A percentile compares a stretch with the other conserved stretches of the same genome.
These are phyloP conservation scores for Planococcus citri DNA, from an alignment of 1,140 invertebrate species.

Conservation along the genomic window DNA sequence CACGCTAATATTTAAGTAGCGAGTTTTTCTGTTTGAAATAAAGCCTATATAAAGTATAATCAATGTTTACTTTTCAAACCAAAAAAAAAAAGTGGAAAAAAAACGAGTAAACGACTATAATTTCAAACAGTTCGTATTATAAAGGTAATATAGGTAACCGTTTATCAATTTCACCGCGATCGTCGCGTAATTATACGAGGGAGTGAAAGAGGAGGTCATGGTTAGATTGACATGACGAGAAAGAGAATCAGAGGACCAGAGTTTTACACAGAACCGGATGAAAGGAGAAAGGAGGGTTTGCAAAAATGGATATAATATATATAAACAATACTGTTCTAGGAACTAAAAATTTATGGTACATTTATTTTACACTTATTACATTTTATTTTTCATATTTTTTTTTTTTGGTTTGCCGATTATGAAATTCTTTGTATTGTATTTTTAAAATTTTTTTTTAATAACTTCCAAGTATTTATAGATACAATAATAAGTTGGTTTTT, in stretches of 20 bases:
- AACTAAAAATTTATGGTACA: slow-evolving; percentile 13
- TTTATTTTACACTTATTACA: background rate
- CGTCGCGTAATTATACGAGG: background rate
- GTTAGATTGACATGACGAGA: background rate
- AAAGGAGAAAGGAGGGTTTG: background rate
- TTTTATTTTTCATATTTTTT: too few species aligned
- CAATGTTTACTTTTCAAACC: background rate
- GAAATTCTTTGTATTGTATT: too few species aligned
- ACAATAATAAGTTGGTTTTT: too few species aligned
- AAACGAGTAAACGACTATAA: background rate
- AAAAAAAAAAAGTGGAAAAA: background rate
- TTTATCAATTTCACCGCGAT: background rate
- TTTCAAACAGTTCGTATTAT: background rate
- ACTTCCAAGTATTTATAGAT: too few species aligned
- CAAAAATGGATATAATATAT: background rate
- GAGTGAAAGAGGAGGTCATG: background rate
- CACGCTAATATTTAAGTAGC: slow-evolving; percentile 6
- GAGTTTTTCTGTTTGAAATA: background rate
- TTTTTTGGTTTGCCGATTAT: background rate
- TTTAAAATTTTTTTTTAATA: background rate
- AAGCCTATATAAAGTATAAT: background rate
- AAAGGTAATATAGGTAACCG: background rate
- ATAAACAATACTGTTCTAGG: slow-evolving; percentile 13
- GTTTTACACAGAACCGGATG: too few species aligned
- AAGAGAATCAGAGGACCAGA: background rate